Percentiles rank a stretch among this genome's conserved stretches.
Conservation (phyloP, 2,888 invertebrate species). For the Chloroclystis v-ata region DNA sequence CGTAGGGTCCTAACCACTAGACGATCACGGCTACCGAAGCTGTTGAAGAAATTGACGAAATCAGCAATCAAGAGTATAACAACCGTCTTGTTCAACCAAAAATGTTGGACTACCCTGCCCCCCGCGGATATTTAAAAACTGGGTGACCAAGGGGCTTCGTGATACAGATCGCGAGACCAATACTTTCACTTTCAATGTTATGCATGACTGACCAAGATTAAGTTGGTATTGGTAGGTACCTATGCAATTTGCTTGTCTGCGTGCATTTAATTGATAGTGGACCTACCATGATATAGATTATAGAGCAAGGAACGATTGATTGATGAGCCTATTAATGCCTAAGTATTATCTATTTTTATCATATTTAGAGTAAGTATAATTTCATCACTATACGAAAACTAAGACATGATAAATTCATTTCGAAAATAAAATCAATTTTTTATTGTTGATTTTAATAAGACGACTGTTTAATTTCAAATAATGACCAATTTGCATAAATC, state of each 20-base stretch:
- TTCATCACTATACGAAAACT: too few species aligned
- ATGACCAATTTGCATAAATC: background rate
- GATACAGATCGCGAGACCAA: conserved; percentile 62
- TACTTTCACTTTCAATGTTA: conserved; percentile 31
- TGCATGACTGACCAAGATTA: conserved; percentile 25
- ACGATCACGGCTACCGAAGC: conserved; percentile 75
- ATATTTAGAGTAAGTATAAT: too few species aligned
- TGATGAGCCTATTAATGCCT: too few species aligned
- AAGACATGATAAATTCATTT: too few species aligned
- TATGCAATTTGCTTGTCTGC: conserved; percentile 7
- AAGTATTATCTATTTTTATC: too few species aligned
- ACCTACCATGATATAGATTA: too few species aligned
- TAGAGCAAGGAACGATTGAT: too few species aligned
- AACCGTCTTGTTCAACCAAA: conserved; percentile 11
- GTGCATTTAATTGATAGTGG: conserved; percentile 1
- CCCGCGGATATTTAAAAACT: conserved; percentile 73
- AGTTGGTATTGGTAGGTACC: too few species aligned
- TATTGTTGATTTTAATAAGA: too few species aligned
- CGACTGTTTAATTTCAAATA: too few species aligned
- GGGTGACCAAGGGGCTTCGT: conserved; percentile 16
- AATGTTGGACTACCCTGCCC: conserved; percentile 11
- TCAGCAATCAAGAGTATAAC: conserved; percentile 4
- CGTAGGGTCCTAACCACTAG: conserved; percentile 86
- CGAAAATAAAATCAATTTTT: too few species aligned
- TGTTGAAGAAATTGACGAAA: conserved; percentile 55